Evolutionary conservation across 2,797 vertebrate species (phyloP).

Genomic region (Serranus cabrilla): DNA sequence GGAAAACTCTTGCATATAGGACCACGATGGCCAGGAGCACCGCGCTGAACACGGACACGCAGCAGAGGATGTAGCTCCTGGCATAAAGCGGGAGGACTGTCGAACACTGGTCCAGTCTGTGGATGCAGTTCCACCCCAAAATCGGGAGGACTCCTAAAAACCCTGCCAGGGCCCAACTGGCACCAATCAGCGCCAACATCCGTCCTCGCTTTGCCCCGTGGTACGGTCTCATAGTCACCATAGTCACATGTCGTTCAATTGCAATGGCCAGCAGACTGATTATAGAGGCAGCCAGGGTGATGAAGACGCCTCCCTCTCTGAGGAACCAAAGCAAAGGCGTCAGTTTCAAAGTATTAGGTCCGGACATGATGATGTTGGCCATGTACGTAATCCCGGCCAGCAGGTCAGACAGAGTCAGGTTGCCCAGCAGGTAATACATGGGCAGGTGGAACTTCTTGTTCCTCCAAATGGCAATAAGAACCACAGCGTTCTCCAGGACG

Average conservation of each 20-base stretch:
- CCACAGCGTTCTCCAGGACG: conserved; percentile 90
- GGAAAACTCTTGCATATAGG: conserved; percentile 90
- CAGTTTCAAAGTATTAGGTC: conserved; percentile 87
- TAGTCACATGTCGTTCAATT: conserved; percentile 91
- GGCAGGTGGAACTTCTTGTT: conserved; percentile 94
- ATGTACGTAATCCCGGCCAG: conserved; percentile 92
- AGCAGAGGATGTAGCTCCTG: conserved; percentile 91
- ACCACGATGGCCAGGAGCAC: conserved; percentile 89
- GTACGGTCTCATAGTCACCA: conserved; percentile 90
- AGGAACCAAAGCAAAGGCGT: conserved; percentile 92
- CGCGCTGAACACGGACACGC: conserved; percentile 86
- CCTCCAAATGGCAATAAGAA: conserved; percentile 90
- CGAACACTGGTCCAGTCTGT: conserved; percentile 86
- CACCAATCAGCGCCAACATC: conserved; percentile 87
- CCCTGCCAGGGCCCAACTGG: conserved; percentile 88
- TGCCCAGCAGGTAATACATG: conserved; percentile 94
- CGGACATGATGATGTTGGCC: conserved; percentile 91
- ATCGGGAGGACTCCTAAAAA: conserved; percentile 89
- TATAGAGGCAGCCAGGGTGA: conserved; percentile 91
- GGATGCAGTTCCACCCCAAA: conserved; percentile 93
- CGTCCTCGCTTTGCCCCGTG: conserved; percentile 87
- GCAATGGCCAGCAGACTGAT: conserved; percentile 93
- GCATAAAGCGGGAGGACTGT: conserved; percentile 91
- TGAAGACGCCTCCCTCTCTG: conserved; percentile 92
- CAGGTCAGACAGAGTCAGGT: conserved; percentile 91